phyloP scores from a whole-genome alignment of 2,113 vertebrate genomes.

The Seriola dumerili region DNA sequence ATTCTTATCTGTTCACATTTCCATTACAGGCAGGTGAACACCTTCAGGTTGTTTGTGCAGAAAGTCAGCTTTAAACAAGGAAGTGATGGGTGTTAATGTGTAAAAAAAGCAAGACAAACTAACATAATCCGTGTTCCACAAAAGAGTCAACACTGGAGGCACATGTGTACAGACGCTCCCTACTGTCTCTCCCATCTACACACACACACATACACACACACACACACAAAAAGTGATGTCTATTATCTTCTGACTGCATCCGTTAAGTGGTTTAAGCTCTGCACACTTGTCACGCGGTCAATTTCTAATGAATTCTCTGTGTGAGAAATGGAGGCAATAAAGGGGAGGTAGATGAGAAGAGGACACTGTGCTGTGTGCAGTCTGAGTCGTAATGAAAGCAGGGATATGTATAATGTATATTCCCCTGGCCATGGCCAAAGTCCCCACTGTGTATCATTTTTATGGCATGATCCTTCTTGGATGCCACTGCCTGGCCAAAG shows the following conservation, averaged over 20 bases:
- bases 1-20: slow-evolving; percentile 58
- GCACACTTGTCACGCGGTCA: slow-evolving; percentile 67
- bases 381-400: slow-evolving; percentile 60
- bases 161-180: slow-evolving; percentile 17
- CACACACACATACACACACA: neutral
- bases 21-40: slow-evolving; percentile 52
- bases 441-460: slow-evolving; percentile 76
- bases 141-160: slow-evolving; percentile 38
- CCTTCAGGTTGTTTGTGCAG: slow-evolving; percentile 7
- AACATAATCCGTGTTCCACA: neutral
- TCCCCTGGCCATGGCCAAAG: slow-evolving; percentile 59
- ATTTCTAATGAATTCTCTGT: slow-evolving; percentile 72
- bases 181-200: neutral
- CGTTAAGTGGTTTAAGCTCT: slow-evolving; percentile 71
- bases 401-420: slow-evolving; percentile 62
- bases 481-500: slow-evolving; percentile 34
- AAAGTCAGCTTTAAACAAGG: slow-evolving; percentile 45
- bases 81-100: slow-evolving; percentile 51
- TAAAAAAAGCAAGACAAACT: neutral
- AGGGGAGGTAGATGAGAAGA: slow-evolving; percentile 67
- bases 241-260: neutral
- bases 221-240: slow-evolving; percentile 39
- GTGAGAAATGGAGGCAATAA: slow-evolving; percentile 78
- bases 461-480: slow-evolving; percentile 72
- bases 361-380: slow-evolving; percentile 45